Evolutionary conservation across 2,797 vertebrate species (phyloP), one percentile per base, ranked within the genome.

Genomic region (Ctenopoma kingsleyae): DNA sequence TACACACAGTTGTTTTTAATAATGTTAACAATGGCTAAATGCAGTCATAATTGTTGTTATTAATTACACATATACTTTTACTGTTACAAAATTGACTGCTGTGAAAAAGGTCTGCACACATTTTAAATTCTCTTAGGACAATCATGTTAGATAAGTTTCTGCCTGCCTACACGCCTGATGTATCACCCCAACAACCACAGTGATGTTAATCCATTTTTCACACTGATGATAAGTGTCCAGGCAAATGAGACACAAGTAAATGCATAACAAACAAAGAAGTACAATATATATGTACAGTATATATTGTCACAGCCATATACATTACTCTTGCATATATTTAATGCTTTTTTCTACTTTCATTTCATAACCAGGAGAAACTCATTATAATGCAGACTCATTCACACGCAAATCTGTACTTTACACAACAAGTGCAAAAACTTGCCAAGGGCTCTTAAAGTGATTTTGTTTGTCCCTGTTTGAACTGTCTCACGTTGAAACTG

Each of bases 401-500:
- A 64, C 19, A 56, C 20, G 35, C 55, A 47, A 19, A 9, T 22
- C 17, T 30, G 49, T 17, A 27, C 47, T 16, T 41, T 11, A 56
- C 47, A 53, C 46, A 71, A 35, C 41, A 12, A 53, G 17, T 46
- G 9, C 47, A 57, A 15, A 25, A 20, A 46, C 27, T 7, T 6
- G 27, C 13, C 6, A 8, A 1, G 44, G 9, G 19, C 27, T 62
- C 32, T 49, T 36, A 15, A 55, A 65, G 9, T 51, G 40, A 54
- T 67, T 32, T 20, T 32, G 36, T 52, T 47, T 76, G 44, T 43
- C 44, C 25, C 36, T 43, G 20, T 35, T 59, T 43, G 30, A n/a
- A 41, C 16, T 44, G 41, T 6, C 25, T 71, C 19, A 38, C 65
- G 30, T 65, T 71, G 16, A 58, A 41, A 48, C 16, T 50, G 32